Percentiles rank a stretch among this genome's conserved stretches.
phyloP scores from a whole-genome alignment of 1,140 invertebrate species.

The Zaprionus africanus region DNA sequence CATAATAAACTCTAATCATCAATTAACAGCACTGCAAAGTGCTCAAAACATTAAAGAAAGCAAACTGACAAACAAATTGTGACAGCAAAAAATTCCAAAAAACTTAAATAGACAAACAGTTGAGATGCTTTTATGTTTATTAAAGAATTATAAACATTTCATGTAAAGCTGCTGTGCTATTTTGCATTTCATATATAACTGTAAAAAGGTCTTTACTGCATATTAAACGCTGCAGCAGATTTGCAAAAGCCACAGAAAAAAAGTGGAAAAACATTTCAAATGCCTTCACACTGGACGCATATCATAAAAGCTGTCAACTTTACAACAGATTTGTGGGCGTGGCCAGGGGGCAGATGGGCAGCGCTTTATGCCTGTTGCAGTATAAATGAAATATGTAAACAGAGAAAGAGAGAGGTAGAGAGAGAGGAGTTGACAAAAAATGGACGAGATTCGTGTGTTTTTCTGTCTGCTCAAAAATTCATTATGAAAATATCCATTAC shows the following conservation, averaged over 20 bases:
- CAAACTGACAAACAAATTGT: background rate
- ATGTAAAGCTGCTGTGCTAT: background rate
- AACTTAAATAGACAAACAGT: background rate
- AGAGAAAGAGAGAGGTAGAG: background rate
- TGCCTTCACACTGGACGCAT: constrained; percentile 17
- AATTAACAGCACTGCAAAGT: background rate
- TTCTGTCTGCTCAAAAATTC: constrained; percentile 60
- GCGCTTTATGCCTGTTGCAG: background rate
- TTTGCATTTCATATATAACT: background rate
- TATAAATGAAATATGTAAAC: constrained; percentile 32
- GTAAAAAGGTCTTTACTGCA: background rate
- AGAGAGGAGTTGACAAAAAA: constrained; percentile 19
- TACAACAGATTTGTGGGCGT: background rate
- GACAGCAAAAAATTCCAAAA: background rate
- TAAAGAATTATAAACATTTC: background rate
- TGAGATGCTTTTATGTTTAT: background rate
- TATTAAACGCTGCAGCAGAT: background rate
- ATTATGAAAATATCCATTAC: constrained; percentile 76
- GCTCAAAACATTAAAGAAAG: background rate
- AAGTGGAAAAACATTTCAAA: constrained; percentile 3
- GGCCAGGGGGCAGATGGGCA: background rate
- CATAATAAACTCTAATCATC: background rate
- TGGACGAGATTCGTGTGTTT: constrained; percentile 29
- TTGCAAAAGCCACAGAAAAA: background rate
- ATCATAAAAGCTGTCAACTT: constrained; percentile 37